These are phyloP conservation scores for Macropus fuliginosus DNA, from an alignment of 2,797 vertebrate species.

Conservation along the genomic window DNA sequence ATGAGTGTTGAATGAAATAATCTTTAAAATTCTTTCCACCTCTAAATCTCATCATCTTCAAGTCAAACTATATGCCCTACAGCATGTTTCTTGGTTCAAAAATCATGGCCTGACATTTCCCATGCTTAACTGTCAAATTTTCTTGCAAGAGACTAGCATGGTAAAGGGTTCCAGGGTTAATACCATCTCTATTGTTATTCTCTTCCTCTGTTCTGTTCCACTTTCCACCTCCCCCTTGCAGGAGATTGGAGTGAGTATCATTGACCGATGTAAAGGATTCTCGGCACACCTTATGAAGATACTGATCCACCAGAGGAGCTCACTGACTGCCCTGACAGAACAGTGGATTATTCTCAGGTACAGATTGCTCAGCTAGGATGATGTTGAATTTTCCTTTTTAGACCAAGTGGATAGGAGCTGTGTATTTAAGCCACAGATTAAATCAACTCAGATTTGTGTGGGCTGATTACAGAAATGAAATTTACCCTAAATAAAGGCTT, in stretches of 20 bases:
- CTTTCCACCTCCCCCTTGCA: conserved; percentile 70
- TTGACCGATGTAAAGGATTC: conserved; percentile 95
- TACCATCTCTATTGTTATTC: background rate
- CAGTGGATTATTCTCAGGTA: conserved; percentile 94
- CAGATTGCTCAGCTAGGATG: background rate
- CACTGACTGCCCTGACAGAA: conserved; percentile 90
- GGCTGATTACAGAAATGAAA: background rate
- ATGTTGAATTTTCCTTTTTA: background rate
- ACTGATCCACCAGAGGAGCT: conserved; percentile 90
- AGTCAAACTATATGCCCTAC: background rate
- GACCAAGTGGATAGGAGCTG: background rate
- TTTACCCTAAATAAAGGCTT: background rate
- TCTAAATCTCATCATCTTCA: background rate
- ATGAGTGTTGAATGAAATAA: background rate
- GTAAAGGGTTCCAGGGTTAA: background rate
- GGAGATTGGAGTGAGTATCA: conserved; percentile 92
- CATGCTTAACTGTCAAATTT: background rate
- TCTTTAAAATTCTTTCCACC: background rate
- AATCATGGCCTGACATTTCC: background rate
- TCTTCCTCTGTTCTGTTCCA: background rate
- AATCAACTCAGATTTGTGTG: background rate
- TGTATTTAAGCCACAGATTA: background rate
- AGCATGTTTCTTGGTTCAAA: background rate
- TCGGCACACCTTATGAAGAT: conserved; percentile 93
- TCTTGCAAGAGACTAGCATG: background rate